A percentile compares a stretch with the other conserved stretches of the same genome.
Evolutionary conservation across 2,113 vertebrate genomes (phyloP).

Genomic region (Phaethon lepturus): DNA sequence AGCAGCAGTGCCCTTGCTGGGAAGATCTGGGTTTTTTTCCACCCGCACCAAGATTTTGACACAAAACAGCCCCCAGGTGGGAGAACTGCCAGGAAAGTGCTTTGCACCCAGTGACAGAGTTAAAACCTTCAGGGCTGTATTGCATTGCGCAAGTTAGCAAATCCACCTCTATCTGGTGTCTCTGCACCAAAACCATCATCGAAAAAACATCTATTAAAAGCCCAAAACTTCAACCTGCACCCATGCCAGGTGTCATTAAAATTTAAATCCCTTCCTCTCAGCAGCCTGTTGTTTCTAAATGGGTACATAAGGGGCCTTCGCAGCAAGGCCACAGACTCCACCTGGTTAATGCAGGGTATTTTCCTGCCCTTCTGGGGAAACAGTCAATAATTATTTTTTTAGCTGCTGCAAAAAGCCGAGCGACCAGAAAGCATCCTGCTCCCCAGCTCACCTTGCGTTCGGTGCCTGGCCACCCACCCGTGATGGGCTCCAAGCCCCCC

Average conservation of each 20-base stretch:
- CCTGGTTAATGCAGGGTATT: background rate
- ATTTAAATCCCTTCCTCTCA: background rate
- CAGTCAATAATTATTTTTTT: background rate
- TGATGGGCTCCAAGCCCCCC: background rate
- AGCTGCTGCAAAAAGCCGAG: background rate
- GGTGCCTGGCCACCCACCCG: background rate
- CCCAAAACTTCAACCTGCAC: background rate
- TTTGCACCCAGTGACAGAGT: background rate
- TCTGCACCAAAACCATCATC: background rate
- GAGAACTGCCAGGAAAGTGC: background rate
- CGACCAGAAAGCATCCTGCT: background rate
- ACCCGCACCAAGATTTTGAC: background rate
- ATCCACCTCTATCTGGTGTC: background rate
- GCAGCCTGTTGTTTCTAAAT: background rate
- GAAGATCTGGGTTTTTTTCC: background rate
- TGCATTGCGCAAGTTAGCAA: background rate
- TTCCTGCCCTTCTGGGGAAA: background rate
- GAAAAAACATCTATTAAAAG: background rate
- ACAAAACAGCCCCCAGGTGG: background rate
- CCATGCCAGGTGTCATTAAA: background rate
- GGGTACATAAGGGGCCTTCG: background rate
- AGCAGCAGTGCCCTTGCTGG: background rate
- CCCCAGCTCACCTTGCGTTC: background rate
- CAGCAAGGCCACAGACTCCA: background rate
- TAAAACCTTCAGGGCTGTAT: background rate